Evolutionary conservation across 2,888 invertebrate species (phyloP), one percentile per base, ranked within the genome.

Genomic region (Eucera pruinosa): DNA sequence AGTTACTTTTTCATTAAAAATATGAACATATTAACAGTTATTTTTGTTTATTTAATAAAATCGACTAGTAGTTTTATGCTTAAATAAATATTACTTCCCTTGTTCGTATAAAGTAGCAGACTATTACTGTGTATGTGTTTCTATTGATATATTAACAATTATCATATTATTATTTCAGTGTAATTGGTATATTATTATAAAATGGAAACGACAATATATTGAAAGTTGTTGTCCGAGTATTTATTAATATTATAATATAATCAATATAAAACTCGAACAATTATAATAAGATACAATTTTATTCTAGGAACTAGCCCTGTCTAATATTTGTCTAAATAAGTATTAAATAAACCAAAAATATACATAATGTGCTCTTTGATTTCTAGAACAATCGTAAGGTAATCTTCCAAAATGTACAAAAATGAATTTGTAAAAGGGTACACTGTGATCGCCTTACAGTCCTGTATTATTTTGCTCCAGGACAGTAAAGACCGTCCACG

Each of bases 401-500:
- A 48, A 18, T 57, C 7, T 41, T 25, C n/a, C 5, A 36, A 15
- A 58, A 58, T 27, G 6, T 58, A 25, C 3, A 6, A 60, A 57
- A 18, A 48, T 47, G 2, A 50, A 47, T 36, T 39, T 5, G 1
- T 0, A 18, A 48, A 70, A 9, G 18, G 2, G 18, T 1, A 27
- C 18, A 41, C 25, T 57, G 20, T 55, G 33, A 36, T 43, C 2
- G 13, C 57, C 25, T 3, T 54, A 79, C 79, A 61, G 4, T 30
- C 64, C 79, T 79, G 79, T 60, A 25, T 18, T 45, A 43, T 57
- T 78, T 69, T 65, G 47, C 60, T 33, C 18, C 69, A 79, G 79
- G 79, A 27, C 27, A 9, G 79, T 79, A 54, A 25, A 20, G 11
- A 1, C 0, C 6, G 1, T 6, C 9, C 20, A 11, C 18, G 2